phyloP scores from a whole-genome alignment of 2,797 vertebrate genomes.

The Tokudaia tokunoshimensis region DNA sequence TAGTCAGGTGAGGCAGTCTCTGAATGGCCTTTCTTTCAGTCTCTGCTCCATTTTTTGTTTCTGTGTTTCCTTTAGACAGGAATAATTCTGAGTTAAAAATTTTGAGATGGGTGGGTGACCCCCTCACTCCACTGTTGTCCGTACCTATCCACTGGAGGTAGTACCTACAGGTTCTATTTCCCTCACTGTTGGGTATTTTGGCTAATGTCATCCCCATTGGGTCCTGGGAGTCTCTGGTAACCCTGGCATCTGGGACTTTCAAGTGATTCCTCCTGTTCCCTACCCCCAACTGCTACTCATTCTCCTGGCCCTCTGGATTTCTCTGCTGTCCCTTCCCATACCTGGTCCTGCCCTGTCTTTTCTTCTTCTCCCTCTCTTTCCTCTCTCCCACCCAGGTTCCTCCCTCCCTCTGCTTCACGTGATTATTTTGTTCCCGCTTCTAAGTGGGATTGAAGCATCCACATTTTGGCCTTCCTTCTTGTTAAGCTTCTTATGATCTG shows the following conservation, averaged over 20 bases:
- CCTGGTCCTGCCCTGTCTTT: neutral
- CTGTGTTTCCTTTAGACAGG: neutral
- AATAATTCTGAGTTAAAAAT: neutral
- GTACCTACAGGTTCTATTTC: neutral
- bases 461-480: neutral
- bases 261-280: neutral
- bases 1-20: neutral
- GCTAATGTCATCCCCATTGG: neutral
- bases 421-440: neutral
- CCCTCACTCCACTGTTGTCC: neutral
- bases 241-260: neutral
- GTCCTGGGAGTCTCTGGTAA: neutral
- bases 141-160: neutral
- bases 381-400: neutral
- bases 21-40: neutral
- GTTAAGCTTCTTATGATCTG: neutral
- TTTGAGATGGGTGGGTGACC: neutral
- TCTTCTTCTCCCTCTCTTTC: neutral
- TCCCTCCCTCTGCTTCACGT: neutral
- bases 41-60: neutral
- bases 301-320: neutral
- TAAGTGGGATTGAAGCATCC: neutral
- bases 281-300: neutral
- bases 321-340: neutral
- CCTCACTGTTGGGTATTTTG: neutral